These are phyloP conservation scores for Urocynchramus pylzowi DNA, from an alignment of 2,113 vertebrate species.

Conservation along the genomic window DNA sequence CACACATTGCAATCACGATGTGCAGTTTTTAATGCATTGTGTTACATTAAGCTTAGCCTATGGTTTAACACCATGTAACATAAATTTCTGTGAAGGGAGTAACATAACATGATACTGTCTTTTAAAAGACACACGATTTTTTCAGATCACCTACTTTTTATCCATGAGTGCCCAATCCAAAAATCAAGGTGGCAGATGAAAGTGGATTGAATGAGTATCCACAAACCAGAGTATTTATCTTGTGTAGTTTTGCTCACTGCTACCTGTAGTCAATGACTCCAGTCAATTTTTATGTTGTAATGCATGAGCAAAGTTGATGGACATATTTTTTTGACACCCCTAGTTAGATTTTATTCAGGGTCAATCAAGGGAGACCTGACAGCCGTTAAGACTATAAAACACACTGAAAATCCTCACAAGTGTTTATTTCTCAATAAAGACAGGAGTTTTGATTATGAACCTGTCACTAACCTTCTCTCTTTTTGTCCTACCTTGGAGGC, in stretches of 20 bases:
- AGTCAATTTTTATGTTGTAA: conserved; percentile 78
- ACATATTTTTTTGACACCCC: conserved; percentile 71
- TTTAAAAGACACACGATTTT: conserved; percentile 75
- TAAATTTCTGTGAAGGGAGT: conserved; percentile 73
- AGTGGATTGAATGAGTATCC: conserved; percentile 72
- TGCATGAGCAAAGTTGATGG: conserved; percentile 74
- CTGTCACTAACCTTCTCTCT: background rate
- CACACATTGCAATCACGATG: conserved; percentile 63
- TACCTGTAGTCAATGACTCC: conserved; percentile 74
- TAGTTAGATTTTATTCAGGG: conserved; percentile 73
- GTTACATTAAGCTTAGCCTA: conserved; percentile 72
- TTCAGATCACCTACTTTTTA: conserved; percentile 76
- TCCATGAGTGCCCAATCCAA: conserved; percentile 75
- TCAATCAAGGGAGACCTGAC: conserved; percentile 69
- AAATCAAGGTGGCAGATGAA: conserved; percentile 74
- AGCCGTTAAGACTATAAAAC: conserved; percentile 56
- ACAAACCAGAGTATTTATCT: conserved; percentile 72
- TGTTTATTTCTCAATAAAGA: conserved; percentile 60
- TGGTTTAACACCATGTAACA: conserved; percentile 69
- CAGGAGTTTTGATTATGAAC: conserved; percentile 18
- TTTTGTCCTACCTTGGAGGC: background rate
- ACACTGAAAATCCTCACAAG: conserved; percentile 22
- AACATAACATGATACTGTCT: conserved; percentile 73
- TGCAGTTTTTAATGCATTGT: conserved; percentile 73
- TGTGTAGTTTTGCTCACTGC: conserved; percentile 71